Percentiles rank a stretch among this genome's conserved stretches.
Conservation (phyloP, 2,888 invertebrate species). For the Ormyrus thymus region DNA sequence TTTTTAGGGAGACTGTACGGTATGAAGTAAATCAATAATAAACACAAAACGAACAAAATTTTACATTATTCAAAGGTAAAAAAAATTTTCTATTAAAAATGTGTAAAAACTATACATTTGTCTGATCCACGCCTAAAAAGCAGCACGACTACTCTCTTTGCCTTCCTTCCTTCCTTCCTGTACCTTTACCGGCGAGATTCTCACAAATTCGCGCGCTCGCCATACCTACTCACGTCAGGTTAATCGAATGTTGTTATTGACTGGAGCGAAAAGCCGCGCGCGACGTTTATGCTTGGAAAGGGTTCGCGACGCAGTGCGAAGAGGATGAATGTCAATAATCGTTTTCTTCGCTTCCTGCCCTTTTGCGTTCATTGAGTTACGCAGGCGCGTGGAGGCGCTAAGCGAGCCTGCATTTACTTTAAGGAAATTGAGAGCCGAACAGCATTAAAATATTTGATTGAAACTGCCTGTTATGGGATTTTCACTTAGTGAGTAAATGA, state of each 20-base stretch:
- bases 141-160: too few relatives aligned
- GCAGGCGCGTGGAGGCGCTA: neutral
- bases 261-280: constrained; percentile 29
- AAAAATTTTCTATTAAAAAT: too few relatives aligned
- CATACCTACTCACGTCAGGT: constrained; percentile 28
- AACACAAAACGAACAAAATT: too few relatives aligned
- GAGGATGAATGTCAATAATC: constrained; percentile 54
- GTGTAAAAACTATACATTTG: too few relatives aligned
- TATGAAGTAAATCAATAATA: too few relatives aligned
- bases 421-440: constrained; percentile 42
- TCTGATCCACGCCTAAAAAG: too few relatives aligned
- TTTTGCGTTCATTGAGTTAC: constrained; percentile 30
- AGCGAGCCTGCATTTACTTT: constrained; percentile 14
- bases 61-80: too few relatives aligned
- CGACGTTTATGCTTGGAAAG: constrained; percentile 35
- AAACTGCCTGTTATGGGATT: constrained; percentile 1
- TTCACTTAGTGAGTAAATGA: too few relatives aligned
- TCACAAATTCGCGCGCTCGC: constrained; percentile 31
- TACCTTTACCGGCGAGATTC: neutral
- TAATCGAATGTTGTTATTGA: constrained; percentile 51
- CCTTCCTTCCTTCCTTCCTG: neutral
- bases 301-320: constrained; percentile 12
- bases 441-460: constrained; percentile 22
- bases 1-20: too few relatives aligned
- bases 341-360: constrained; percentile 47